These are phyloP conservation scores for Baryphthengus martii DNA, from an alignment of 2,113 vertebrate species.

Conservation along the genomic window DNA sequence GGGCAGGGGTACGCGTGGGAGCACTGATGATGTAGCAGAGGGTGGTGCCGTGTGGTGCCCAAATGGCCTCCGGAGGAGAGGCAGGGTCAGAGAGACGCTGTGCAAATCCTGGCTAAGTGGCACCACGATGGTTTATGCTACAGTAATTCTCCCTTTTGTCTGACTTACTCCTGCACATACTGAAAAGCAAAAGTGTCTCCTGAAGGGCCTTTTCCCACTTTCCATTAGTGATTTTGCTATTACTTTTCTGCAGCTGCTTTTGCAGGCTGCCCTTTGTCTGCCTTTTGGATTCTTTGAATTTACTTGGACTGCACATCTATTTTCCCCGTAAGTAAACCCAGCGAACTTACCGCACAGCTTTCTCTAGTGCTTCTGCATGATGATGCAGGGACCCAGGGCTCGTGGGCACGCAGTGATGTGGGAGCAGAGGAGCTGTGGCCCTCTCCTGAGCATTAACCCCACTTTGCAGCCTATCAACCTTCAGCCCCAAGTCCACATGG, in stretches of 20 bases:
- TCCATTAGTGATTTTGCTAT: constrained; percentile 12
- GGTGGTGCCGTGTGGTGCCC: neutral
- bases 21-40: rapidly evolving
- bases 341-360: neutral
- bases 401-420: rapidly evolving
- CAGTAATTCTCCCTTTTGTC: constrained; percentile 36
- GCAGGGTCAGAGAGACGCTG: neutral
- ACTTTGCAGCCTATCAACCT: neutral
- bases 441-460: neutral
- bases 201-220: constrained; percentile 31
- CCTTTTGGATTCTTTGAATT: neutral
- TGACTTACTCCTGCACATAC: neutral
- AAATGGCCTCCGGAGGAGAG: neutral
- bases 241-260: neutral
- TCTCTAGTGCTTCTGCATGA: neutral
- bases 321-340: neutral
- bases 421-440: neutral
- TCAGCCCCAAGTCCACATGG: neutral
- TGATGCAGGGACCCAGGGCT: neutral
- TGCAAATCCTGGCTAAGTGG: neutral
- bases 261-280: neutral
- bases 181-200: constrained; percentile 37
- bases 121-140: constrained; percentile 24
- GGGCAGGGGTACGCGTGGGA: neutral
- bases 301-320: neutral